A percentile compares a stretch with the other conserved stretches of the same genome.
These are phyloP conservation scores for Megaceryle alcyon DNA, from an alignment of 2,797 vertebrate genomes.

Conservation along the genomic window DNA sequence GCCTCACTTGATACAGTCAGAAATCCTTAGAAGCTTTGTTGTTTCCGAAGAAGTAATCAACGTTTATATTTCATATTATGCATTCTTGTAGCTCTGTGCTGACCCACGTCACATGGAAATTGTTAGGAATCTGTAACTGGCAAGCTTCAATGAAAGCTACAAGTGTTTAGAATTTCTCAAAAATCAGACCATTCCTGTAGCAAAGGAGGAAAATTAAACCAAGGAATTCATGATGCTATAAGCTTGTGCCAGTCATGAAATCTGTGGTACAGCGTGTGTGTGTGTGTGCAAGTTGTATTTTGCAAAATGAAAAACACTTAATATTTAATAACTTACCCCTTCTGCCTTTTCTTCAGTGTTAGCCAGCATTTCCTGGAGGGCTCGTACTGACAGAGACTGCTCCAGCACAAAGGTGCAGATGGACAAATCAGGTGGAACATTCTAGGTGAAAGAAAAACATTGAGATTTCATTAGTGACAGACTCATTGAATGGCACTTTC, in stretches of 20 bases:
- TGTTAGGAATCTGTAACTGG: background rate
- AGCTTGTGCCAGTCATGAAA: background rate
- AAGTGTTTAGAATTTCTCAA: background rate
- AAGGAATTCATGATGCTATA: background rate
- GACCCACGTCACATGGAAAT: background rate
- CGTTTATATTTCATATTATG: background rate
- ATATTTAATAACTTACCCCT: slow-evolving; percentile 82
- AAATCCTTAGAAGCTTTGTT: background rate
- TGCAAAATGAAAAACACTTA: background rate
- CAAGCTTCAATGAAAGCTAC: background rate
- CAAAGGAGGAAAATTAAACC: background rate
- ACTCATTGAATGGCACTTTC: background rate
- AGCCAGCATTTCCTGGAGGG: slow-evolving; percentile 95
- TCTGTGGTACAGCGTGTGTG: background rate
- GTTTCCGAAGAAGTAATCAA: background rate
- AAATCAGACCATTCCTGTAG: background rate
- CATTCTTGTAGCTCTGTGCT: background rate
- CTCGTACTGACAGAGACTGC: slow-evolving; percentile 92
- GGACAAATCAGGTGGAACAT: slow-evolving; percentile 97
- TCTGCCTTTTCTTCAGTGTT: slow-evolving; percentile 92
- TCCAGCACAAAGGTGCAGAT: slow-evolving; percentile 97
- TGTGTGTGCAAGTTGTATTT: background rate
- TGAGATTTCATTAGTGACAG: background rate
- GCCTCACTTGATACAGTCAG: background rate
- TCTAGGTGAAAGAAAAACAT: slow-evolving; percentile 76